phyloP scores from a whole-genome alignment of 2,113 vertebrate genomes.

The Brachypodius melanocephalos region DNA sequence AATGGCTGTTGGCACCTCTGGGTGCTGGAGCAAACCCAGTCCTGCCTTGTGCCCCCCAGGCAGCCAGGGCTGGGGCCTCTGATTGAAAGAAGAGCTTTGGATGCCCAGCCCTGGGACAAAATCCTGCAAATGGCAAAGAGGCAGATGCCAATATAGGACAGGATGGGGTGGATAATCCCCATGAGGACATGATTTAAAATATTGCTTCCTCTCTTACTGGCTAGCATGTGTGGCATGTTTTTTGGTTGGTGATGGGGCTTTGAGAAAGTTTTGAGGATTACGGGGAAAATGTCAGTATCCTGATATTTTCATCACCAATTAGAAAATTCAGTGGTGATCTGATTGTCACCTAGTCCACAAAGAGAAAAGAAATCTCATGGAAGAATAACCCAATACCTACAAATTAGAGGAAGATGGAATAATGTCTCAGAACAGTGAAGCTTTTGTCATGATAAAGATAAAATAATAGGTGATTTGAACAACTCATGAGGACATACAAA shows the following conservation, averaged over 20 bases:
- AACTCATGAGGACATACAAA: background rate
- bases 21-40: background rate
- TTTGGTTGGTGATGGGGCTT: background rate
- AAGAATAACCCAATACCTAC: background rate
- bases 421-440: background rate
- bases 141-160: background rate
- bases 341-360: background rate
- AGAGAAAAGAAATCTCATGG: background rate
- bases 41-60: background rate
- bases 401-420: background rate
- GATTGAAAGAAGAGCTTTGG: background rate
- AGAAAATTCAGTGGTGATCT: background rate
- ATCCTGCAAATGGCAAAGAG: background rate
- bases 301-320: background rate
- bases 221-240: background rate
- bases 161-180: background rate
- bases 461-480: background rate
- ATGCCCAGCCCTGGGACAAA: background rate
- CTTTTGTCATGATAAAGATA: background rate
- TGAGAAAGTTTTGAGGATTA: background rate
- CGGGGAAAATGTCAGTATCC: background rate
- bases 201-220: background rate
- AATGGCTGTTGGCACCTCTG: background rate
- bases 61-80: background rate
- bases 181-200: rapidly evolving